A percentile compares a stretch with the other conserved stretches of the same genome.
phyloP scores from a whole-genome alignment of 2,113 vertebrate genomes.

The Sceloporus undulatus region DNA sequence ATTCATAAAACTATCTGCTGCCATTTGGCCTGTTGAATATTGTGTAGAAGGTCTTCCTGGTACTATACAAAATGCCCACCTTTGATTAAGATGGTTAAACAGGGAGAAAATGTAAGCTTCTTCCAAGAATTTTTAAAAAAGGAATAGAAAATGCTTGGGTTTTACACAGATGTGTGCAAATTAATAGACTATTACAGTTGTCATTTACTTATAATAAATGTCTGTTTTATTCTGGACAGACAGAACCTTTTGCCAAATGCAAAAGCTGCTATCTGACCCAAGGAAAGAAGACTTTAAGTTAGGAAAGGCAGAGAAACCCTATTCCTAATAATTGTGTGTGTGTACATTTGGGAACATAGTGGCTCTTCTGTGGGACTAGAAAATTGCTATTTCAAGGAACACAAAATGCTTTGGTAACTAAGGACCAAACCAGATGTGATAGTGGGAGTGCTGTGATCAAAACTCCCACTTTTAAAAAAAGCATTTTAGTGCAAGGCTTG shows the following conservation, averaged over 20 bases:
- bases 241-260: background rate
- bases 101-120: background rate
- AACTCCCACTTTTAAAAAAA: background rate
- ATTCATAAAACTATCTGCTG: background rate
- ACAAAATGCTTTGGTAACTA: background rate
- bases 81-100: background rate
- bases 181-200: background rate
- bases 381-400: background rate
- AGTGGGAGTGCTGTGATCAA: background rate
- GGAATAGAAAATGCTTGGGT: background rate
- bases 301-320: no score
- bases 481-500: background rate
- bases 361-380: background rate
- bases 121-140: background rate
- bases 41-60: background rate
- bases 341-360: background rate
- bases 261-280: background rate
- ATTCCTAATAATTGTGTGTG: background rate
- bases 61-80: background rate
- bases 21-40: background rate
- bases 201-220: background rate
- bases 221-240: background rate
- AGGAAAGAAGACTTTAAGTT: background rate
- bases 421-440: background rate
- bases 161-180: background rate